These are phyloP conservation scores for Phoxinus dragarum DNA, from an alignment of 2,797 vertebrate genomes.

Conservation along the genomic window DNA sequence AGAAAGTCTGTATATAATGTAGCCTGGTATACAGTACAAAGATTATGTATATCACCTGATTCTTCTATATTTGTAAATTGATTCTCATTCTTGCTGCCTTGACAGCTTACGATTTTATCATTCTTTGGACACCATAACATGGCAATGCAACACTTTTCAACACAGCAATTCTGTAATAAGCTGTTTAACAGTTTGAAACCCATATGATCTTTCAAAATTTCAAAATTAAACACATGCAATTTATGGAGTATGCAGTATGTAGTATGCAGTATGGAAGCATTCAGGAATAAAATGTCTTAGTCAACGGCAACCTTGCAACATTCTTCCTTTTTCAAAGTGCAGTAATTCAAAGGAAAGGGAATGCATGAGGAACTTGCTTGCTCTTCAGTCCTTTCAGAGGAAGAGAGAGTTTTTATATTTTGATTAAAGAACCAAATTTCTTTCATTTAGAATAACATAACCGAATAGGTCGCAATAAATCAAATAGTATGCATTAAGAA, in stretches of 20 bases:
- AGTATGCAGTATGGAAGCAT: background rate
- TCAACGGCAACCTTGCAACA: background rate
- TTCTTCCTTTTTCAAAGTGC: slow-evolving; percentile 1
- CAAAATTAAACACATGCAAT: too few species aligned
- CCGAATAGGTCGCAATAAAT: background rate
- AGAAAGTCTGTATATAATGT: background rate
- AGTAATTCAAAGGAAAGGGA: slow-evolving; percentile 2
- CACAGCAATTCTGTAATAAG: too few species aligned
- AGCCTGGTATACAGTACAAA: too few species aligned
- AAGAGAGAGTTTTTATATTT: background rate
- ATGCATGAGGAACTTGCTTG: background rate
- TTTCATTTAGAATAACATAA: background rate
- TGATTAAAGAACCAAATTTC: background rate
- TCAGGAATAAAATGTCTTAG: background rate
- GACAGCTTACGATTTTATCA: background rate
- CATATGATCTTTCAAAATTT: too few species aligned
- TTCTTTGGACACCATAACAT: background rate
- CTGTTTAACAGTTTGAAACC: too few species aligned
- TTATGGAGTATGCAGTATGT: too few species aligned
- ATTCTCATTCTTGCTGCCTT: background rate
- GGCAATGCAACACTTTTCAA: too few species aligned
- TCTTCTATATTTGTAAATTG: background rate
- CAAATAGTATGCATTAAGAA: background rate
- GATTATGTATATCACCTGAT: background rate
- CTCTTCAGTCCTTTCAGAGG: background rate